Base-by-base conservation (phyloP, 2,113 vertebrate genomes). In the Mellivora capensis region DNA sequence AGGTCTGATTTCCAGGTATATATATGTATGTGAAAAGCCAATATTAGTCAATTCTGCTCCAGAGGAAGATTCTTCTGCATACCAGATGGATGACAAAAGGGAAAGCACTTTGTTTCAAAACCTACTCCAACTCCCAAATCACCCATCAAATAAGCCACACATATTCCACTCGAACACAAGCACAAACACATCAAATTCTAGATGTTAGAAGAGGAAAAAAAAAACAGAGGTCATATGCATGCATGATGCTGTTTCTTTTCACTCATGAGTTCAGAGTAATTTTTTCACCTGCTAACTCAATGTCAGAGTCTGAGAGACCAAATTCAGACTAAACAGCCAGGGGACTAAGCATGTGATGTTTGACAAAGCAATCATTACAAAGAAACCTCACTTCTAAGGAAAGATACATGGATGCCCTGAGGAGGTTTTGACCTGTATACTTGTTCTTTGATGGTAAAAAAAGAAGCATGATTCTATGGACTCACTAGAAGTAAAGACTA, bases 401-500 rank as follows among this genome's bases (percentile, higher is more conserved):
- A 57, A 80, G 94, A 93, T 27, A 49, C 31, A 49, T 13, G n/a
- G 72, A 87, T 91, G 34, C 87, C 86, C 93, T 21, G 42, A 77
- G 94, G 84, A 95, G 61, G 17, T 87, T 96, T 80, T 97, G 95
- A 96, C 96, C 95, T 91, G 79, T 74, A 7, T 86, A 69, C 93
- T 96, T 98, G 87, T 92, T 96, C 89, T 96, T 94, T 97, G 96
- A 87, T 91, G 82, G 67, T 82, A 91, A 87, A 96, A 96, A 86
- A 59, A 76, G 92, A 96, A 89, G 89, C 87, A 57, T 57, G 87
- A 84, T 94, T 93, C 61, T 89, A 39, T 91, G 96, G 85, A 94
- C 57, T 84, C 79, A 59, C 47, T 52, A 72, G 54, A 80, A 98
- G 67, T 83, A 69, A 97, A 94, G 52, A 96, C 97, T 90, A 97